A percentile compares a stretch with the other conserved stretches of the same genome.
These are phyloP conservation scores for Drosophila mayri DNA, from an alignment of 1,140 invertebrate genomes.

Conservation along the genomic window DNA sequence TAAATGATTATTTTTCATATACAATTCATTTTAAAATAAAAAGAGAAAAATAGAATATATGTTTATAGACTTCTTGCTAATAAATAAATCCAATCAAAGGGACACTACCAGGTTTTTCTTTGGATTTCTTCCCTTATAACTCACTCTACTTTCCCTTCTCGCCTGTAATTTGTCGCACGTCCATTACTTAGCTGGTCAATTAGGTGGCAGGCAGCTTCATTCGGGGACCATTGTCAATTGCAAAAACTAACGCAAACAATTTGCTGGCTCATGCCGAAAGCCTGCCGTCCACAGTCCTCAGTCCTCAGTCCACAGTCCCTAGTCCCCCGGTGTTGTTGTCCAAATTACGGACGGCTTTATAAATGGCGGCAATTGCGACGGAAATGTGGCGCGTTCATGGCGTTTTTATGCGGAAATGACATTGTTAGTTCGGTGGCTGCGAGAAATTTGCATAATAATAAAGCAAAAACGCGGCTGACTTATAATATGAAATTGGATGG, in stretches of 20 bases:
- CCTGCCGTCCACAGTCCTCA: neutral
- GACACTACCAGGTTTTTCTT: neutral
- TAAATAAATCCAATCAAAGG: too few species aligned
- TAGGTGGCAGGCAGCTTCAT: constrained; percentile 52
- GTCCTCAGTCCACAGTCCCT: neutral
- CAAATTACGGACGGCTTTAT: constrained; percentile 54
- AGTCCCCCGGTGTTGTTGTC: constrained; percentile 21
- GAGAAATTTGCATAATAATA: constrained; percentile 81
- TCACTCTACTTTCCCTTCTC: neutral
- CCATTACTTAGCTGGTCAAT: constrained; percentile 69
- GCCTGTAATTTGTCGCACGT: constrained; percentile 38
- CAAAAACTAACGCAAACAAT: constrained; percentile 60
- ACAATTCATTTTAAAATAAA: neutral
- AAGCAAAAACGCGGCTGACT: constrained; percentile 46
- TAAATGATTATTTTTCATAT: too few species aligned
- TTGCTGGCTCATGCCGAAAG: constrained; percentile 65
- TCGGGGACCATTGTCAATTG: constrained; percentile 59
- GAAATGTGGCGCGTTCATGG: constrained; percentile 65
- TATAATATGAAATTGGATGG: constrained; percentile 37
- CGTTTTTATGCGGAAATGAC: constrained; percentile 79
- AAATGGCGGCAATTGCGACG: constrained; percentile 78
- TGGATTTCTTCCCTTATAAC: neutral
- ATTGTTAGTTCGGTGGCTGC: constrained; percentile 67
- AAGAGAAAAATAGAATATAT: too few species aligned
- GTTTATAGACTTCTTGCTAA: neutral